A percentile compares a stretch with the other conserved stretches of the same genome.
Conservation (phyloP, 2,888 invertebrate species). For the Xestia sexstrigata region DNA sequence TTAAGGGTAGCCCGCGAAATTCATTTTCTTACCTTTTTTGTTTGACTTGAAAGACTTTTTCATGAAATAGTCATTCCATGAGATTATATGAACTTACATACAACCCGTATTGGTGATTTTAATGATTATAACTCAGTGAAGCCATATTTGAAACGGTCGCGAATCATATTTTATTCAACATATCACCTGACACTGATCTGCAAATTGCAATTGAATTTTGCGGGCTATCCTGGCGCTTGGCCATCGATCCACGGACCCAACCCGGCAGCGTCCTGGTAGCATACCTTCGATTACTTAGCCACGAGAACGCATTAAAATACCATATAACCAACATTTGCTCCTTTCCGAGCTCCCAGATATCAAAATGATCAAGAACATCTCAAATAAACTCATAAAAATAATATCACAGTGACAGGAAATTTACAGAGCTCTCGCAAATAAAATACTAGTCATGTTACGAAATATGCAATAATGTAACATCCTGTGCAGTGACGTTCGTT, state of each 20-base stretch:
- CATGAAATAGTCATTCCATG: no score
- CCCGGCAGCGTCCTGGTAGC: background rate
- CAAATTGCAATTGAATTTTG: no score
- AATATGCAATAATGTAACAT: constrained; percentile 22
- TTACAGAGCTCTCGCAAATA: constrained; percentile 27
- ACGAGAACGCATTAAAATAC: background rate
- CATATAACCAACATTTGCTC: background rate
- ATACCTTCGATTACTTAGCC: background rate
- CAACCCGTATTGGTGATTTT: no score
- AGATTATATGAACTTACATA: no score
- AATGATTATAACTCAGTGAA: no score
- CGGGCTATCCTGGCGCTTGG: no score
- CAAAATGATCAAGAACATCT: background rate
- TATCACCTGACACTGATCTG: no score
- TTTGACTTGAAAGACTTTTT: no score
- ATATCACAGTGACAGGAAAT: background rate
- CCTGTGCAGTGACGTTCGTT: constrained; percentile 13
- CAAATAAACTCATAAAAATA: background rate
- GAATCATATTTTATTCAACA: no score
- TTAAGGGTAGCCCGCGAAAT: no score
- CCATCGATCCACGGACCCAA: background rate
- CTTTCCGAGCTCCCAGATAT: background rate
- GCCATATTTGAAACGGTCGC: no score
- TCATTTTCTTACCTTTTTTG: no score
- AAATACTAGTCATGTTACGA: background rate